Evolutionary conservation across 2,797 vertebrate species (phyloP).

Genomic region (Sebastes alutus): DNA sequence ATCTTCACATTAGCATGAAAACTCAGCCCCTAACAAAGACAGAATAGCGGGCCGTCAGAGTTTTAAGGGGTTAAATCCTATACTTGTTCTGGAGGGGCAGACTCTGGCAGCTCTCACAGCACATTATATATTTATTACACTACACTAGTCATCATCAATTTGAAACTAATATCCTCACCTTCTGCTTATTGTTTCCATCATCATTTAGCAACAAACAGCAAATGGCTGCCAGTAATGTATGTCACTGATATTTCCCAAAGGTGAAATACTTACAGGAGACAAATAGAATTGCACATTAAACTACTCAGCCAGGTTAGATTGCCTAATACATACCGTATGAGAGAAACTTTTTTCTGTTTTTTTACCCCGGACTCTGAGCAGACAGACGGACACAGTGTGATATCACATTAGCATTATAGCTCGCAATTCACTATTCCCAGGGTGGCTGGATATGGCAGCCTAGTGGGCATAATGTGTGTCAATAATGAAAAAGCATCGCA

Average conservation of each 20-base stretch:
- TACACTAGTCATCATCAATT: constrained; percentile 1
- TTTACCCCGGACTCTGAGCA: constrained; percentile 14
- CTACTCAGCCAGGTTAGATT: constrained; percentile 43
- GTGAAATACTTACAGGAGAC: constrained; percentile 41
- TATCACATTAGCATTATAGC: constrained; percentile 61
- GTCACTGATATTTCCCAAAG: constrained; percentile 38
- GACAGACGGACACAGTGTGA: constrained; percentile 55
- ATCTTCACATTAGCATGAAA: too few species aligned
- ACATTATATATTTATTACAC: constrained; percentile 32
- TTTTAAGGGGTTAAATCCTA: not conserved
- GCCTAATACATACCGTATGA: not conserved
- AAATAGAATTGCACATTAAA: constrained; percentile 42
- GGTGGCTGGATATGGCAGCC: constrained; percentile 32
- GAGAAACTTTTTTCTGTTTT: not conserved
- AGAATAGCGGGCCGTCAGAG: too few species aligned
- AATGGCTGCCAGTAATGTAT: constrained; percentile 27
- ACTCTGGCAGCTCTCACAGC: constrained; percentile 5
- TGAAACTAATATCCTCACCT: constrained; percentile 22
- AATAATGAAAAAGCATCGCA: constrained; percentile 64
- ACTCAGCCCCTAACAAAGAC: too few species aligned
- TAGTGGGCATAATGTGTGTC: constrained; percentile 58
- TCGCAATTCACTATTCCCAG: constrained; percentile 45
- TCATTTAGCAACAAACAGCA: constrained; percentile 34
- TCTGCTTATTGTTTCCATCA: constrained; percentile 36
- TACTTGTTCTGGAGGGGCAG: not conserved